Conservation (phyloP, 1,140 invertebrate genomes). For the Vollenhovia emeryi region DNA sequence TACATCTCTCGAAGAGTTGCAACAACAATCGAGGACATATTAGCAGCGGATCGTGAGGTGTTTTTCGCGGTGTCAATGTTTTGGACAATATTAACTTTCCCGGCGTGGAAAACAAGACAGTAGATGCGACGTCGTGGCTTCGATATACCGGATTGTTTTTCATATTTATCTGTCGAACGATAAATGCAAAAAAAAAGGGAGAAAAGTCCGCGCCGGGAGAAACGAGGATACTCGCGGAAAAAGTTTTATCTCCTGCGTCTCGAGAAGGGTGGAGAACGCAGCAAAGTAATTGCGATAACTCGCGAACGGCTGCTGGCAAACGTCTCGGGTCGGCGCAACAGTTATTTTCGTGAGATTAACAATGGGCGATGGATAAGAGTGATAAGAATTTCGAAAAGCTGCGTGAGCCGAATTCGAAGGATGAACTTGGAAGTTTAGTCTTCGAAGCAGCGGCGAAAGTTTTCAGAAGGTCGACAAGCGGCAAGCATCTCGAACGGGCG, state of each 20-base stretch:
- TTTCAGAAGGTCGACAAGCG: neutral
- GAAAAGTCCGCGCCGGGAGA: neutral
- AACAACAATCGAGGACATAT: neutral
- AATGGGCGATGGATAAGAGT: neutral
- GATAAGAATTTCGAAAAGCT: neutral
- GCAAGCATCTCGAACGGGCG: neutral
- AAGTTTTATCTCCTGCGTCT: constrained; percentile 54
- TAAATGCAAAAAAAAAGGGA: constrained; percentile 42
- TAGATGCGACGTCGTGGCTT: neutral
- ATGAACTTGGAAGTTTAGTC: neutral
- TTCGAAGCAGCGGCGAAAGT: neutral
- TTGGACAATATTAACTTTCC: neutral
- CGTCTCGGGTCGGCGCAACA: neutral
- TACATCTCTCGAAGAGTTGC: neutral
- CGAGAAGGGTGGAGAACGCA: neutral
- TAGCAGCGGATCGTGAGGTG: neutral
- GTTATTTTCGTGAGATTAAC: constrained; percentile 12
- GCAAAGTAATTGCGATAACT: constrained; percentile 14
- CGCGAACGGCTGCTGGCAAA: neutral
- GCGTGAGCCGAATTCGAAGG: neutral
- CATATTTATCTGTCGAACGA: constrained; percentile 48
- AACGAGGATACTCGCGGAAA: constrained; percentile 39
- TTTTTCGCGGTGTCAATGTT: no score
- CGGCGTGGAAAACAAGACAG: neutral
- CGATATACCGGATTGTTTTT: constrained; percentile 36